Evolutionary conservation across 2,888 invertebrate genomes (phyloP), one percentile per base, ranked within the genome.

Genomic region (Apamea sordens): DNA sequence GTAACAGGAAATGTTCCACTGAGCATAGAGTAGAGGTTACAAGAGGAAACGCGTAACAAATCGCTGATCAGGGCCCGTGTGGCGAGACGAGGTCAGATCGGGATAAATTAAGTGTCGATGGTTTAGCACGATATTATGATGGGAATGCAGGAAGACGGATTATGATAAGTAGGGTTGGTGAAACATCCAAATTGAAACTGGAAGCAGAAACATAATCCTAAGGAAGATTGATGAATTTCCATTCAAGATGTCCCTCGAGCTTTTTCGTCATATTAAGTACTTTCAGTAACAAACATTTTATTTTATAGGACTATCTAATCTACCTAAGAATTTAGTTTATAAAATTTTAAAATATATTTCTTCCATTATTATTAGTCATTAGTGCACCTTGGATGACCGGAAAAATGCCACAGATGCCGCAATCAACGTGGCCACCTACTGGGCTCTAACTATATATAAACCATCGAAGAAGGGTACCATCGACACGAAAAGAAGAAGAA

Each of bases 11-110:
- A 85, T 87, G 88, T 86, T 86, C 78, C 88, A 86, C 78, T 87
- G 78, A 87, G 77, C 76, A 72, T 79, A 69, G 72, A 79, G 68
- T 69, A 81, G 76, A 79, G 84, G 83, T 86, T 84, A 81, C 79
- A 80, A 80, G 77, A 87, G 86, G 89, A 87, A 89, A 89, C 89
- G 92, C 89, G 90, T 88, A 88, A 89, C 91, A 87, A 90, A 92
- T 92, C 82, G 86, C 84, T 88, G 89, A 92, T 92, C 85, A 84
- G 87, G 85, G 88, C 86, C 83, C 83, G 84, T 79, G 77, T 82
- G 77, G 69, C 70, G 80, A 80, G 82, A 80, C 77, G 80, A 73
- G 83, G 82, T 84, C 80, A 78, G 83, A 69, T 78, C 85, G 88
- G 76, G 72, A 87, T 82, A 87, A 80, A 85, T 87, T 87, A 85